Conservation (phyloP, 2,113 vertebrate species). For the Aramus guarauna region DNA sequence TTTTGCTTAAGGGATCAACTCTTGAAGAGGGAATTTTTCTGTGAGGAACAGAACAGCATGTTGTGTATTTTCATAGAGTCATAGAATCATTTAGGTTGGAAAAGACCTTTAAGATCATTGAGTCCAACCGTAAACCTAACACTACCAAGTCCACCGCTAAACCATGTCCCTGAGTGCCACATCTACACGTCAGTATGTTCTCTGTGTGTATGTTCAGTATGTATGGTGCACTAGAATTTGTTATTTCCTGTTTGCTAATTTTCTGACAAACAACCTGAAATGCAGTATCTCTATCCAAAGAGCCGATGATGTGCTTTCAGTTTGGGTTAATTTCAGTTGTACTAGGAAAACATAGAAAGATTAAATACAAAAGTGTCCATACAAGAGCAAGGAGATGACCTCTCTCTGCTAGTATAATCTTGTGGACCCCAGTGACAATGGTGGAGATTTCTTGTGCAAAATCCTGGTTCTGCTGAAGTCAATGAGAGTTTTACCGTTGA, state of each 20-base stretch:
- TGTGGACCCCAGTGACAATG: neutral
- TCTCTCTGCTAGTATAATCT: neutral
- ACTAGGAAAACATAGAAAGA: neutral
- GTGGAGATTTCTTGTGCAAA: neutral
- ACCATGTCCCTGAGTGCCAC: neutral
- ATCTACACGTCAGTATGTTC: neutral
- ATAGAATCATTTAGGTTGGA: neutral
- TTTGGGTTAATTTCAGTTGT: neutral
- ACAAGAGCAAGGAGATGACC: neutral
- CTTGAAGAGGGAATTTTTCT: neutral
- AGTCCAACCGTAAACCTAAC: neutral
- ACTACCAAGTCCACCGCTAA: neutral
- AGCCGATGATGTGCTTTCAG: neutral
- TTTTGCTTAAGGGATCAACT: neutral
- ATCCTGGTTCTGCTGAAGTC: neutral
- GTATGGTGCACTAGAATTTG: neutral
- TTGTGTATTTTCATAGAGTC: neutral
- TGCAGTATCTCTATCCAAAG: neutral
- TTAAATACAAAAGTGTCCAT: neutral
- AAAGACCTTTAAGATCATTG: neutral
- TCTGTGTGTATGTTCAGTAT: neutral
- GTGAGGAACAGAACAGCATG: neutral
- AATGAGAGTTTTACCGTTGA: neutral
- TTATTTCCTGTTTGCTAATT: neutral
- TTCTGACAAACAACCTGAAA: neutral